Percentiles rank a stretch among this genome's conserved stretches.
Conservation (phyloP, 2,797 vertebrate genomes). For the Phalloptychus januarius region DNA sequence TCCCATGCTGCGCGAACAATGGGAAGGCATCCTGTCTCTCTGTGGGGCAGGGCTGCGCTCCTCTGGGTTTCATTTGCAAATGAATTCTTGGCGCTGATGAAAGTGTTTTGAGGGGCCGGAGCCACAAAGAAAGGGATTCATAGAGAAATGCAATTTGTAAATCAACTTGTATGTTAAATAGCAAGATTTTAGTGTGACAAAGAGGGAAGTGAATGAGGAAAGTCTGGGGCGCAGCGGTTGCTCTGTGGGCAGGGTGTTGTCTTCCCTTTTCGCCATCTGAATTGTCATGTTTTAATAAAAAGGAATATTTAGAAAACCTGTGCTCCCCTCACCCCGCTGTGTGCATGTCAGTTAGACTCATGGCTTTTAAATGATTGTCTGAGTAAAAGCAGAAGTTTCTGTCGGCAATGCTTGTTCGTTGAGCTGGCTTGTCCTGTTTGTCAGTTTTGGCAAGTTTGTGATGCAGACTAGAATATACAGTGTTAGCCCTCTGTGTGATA, state of each 20-base stretch:
- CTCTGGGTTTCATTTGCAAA: constrained; percentile 99
- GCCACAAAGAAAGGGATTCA: constrained; percentile 92
- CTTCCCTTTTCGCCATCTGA: constrained; percentile 54
- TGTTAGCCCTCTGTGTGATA: not conserved
- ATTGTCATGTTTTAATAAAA: constrained; percentile 60
- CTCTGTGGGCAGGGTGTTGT: constrained; percentile 63
- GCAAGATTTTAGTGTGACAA: constrained; percentile 80
- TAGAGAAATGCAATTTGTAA: constrained; percentile 97
- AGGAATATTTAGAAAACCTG: constrained; percentile 49
- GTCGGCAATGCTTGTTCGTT: constrained; percentile 21
- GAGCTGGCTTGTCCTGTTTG: constrained; percentile 45
- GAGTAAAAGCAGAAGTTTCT: constrained; percentile 19
- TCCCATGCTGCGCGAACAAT: constrained; percentile 99
- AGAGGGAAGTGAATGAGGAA: constrained; percentile 71
- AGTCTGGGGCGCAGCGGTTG: constrained; percentile 66
- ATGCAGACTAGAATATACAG: constrained; percentile 8
- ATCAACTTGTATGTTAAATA: constrained; percentile 94
- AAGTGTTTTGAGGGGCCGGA: constrained; percentile 91
- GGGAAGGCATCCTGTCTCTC: constrained; percentile 98
- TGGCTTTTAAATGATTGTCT: constrained; percentile 35
- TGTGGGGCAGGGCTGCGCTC: constrained; percentile 94
- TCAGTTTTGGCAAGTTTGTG: constrained; percentile 48
- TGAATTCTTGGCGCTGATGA: constrained; percentile 94
- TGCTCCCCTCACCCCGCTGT: no score
- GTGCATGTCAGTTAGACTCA: constrained; percentile 38